A percentile compares a stretch with the other conserved stretches of the same genome.
Conservation (phyloP, 2,888 invertebrate species). For the Mayetiola destructor region DNA sequence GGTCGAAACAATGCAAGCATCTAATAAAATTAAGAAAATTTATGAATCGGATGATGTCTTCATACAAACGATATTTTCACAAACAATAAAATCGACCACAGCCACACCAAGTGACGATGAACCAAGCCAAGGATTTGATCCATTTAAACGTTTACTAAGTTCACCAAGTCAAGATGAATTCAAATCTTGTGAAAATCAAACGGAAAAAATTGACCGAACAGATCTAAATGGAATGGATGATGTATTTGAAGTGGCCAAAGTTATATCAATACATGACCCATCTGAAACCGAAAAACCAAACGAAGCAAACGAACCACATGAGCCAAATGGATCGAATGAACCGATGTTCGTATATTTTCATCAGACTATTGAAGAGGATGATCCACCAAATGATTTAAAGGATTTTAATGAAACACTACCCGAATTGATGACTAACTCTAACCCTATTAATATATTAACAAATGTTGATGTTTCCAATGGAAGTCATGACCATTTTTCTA, state of each 20-base stretch:
- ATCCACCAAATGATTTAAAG: not conserved
- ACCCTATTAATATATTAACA: not conserved
- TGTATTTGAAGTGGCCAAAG: not conserved
- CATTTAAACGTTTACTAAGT: not conserved
- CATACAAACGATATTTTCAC: slow-evolving; percentile 14
- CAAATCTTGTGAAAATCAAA: not conserved
- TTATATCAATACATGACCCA: not conserved
- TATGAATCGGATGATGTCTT: slow-evolving; percentile 15
- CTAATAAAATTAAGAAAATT: slow-evolving; percentile 14
- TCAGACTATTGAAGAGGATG: slow-evolving; percentile 15
- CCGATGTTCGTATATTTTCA: slow-evolving; percentile 9
- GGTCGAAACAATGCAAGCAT: not conserved
- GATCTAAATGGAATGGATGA: no score
- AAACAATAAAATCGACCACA: slow-evolving; percentile 15
- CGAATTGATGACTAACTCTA: not conserved
- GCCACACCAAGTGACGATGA: slow-evolving; percentile 15
- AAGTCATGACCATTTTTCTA: no score
- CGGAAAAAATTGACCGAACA: slow-evolving; percentile 12
- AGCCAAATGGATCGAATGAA: not conserved
- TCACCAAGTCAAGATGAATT: not conserved
- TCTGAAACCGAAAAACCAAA: not conserved
- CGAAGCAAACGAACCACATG: not conserved
- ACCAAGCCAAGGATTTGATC: not conserved
- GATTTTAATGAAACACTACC: no score
- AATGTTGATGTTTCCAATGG: no score